These are phyloP conservation scores for Pangasius larnaudii DNA, from an alignment of 2,797 vertebrate genomes.

Conservation along the genomic window DNA sequence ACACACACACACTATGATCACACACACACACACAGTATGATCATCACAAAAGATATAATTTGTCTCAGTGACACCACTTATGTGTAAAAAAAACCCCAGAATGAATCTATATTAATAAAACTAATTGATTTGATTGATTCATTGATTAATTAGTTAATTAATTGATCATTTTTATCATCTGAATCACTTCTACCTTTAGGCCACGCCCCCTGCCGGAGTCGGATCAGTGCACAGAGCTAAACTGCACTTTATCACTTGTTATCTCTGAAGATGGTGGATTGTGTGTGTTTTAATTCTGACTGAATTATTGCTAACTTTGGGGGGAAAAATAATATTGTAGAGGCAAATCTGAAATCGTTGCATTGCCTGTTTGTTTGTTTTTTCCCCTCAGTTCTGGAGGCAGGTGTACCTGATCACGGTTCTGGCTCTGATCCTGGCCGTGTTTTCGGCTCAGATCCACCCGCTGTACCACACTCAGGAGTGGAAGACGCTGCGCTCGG, in stretches of 20 bases:
- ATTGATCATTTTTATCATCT: neutral
- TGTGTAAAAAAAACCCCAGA: neutral
- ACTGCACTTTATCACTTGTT: neutral
- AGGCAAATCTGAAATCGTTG: neutral
- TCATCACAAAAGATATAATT: neutral
- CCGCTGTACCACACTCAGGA: slow-evolving; percentile 94
- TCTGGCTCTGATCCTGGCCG: slow-evolving; percentile 91
- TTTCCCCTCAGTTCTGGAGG: slow-evolving; percentile 87
- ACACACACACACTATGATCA: no score
- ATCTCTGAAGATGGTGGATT: neutral
- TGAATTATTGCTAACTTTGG: neutral
- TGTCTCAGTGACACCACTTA: neutral
- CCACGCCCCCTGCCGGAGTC: neutral
- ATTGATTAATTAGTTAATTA: no score
- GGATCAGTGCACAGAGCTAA: no score
- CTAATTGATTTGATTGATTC: no score
- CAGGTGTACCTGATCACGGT: slow-evolving; percentile 93
- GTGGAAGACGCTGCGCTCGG: slow-evolving; percentile 86
- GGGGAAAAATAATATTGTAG: neutral
- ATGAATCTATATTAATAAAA: neutral
- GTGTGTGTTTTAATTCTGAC: neutral
- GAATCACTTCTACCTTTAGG: neutral
- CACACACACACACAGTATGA: no score
- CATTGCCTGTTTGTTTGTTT: neutral
- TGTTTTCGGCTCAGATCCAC: slow-evolving; percentile 95